These are phyloP conservation scores for Leptodactylus fuscus DNA, from an alignment of 2,113 vertebrate species.

Conservation along the genomic window DNA sequence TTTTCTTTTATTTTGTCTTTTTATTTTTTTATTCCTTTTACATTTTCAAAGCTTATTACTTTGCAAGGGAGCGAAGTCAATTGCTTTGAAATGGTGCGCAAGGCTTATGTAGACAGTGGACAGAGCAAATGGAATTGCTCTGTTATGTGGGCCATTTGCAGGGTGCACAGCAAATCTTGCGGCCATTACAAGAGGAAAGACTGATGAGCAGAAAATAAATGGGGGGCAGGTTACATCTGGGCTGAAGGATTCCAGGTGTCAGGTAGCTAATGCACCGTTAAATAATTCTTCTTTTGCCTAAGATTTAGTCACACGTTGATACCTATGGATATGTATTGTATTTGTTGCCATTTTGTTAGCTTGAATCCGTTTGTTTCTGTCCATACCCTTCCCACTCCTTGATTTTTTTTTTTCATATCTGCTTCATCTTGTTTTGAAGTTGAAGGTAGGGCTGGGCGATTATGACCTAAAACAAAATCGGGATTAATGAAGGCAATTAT, in stretches of 20 bases:
- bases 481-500: too few species aligned
- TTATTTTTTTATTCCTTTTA: constrained; percentile 5
- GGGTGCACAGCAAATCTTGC: background rate
- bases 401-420: too few species aligned
- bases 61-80: constrained; percentile 33
- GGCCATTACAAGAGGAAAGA: background rate
- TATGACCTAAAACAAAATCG: too few species aligned
- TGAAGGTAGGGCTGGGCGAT: too few species aligned
- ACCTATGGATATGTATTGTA: background rate
- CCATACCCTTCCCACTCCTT: too few species aligned
- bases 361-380: too few species aligned
- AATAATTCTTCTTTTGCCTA: background rate
- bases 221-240: background rate
- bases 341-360: too few species aligned
- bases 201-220: constrained; percentile 7
- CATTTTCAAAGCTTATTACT: constrained; percentile 49
- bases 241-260: background rate
- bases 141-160: constrained; percentile 7
- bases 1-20: too few species aligned
- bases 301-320: background rate
- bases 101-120: constrained; percentile 33
- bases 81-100: constrained; percentile 50
- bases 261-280: background rate
- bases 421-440: too few species aligned
- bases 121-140: constrained; percentile 20